phyloP scores from a whole-genome alignment of 2,797 vertebrate species.

The Lutjanus argentimaculatus region DNA sequence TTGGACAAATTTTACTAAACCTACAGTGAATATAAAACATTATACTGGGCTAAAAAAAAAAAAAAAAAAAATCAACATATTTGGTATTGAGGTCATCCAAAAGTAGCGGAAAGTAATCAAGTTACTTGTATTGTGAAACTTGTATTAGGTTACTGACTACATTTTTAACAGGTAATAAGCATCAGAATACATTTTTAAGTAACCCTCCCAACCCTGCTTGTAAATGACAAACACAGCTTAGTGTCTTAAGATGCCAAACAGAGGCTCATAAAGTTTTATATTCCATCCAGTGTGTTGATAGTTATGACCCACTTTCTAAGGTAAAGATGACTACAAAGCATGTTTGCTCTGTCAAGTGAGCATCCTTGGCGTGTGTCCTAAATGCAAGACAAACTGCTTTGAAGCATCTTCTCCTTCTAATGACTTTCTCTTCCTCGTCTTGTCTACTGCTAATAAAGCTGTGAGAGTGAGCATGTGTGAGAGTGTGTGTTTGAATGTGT shows the following conservation, averaged over 20 bases:
- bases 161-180: too few species aligned
- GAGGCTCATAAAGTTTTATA: conserved; percentile 30
- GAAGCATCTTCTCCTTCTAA: conserved; percentile 69
- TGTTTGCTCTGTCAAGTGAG: conserved; percentile 55
- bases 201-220: not conserved
- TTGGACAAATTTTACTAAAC: too few species aligned
- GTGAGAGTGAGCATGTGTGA: not conserved
- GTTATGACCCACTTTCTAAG: conserved; percentile 61
- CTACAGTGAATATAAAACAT: too few species aligned
- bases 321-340: conserved; percentile 57
- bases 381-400: conserved; percentile 70
- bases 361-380: conserved; percentile 61
- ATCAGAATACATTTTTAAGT: too few species aligned
- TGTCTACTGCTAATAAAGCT: conserved; percentile 55
- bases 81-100: too few species aligned
- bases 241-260: conserved; percentile 6
- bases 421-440: conserved; percentile 57
- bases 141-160: too few species aligned
- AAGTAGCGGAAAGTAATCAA: too few species aligned
- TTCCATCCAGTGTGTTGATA: conserved; percentile 28
- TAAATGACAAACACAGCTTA: not conserved
- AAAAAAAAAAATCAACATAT: too few species aligned
- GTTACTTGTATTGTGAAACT: too few species aligned
- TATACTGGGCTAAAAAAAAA: too few species aligned
- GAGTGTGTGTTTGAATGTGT: conserved; percentile 15